Evolutionary conservation across 92 coral and sea anemone genomes (phyloP).

Genomic region (Umimayanthus kanabou): DNA sequence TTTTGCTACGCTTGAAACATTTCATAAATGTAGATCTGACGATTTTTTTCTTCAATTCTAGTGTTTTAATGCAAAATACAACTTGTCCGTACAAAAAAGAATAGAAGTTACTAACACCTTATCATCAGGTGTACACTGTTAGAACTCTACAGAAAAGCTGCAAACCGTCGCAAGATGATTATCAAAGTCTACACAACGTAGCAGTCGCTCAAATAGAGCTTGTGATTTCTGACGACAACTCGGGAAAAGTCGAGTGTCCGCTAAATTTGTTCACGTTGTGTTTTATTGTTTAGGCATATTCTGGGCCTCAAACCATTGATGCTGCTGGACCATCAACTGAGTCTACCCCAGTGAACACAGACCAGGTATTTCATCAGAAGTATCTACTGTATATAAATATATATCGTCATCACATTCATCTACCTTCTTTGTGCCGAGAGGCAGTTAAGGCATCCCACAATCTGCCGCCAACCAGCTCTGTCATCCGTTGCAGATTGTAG

Average conservation of each 20-base stretch:
- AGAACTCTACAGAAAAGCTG: not conserved
- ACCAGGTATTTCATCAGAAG: constrained; percentile 29
- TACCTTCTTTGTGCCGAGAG: not conserved
- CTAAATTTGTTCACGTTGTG: not conserved
- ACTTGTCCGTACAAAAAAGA: too few relatives aligned
- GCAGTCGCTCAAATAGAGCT: not conserved
- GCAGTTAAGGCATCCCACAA: not conserved
- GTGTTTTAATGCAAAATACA: too few relatives aligned
- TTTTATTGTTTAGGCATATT: constrained; percentile 53
- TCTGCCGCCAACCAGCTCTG: not conserved
- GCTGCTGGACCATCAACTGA: constrained; percentile 40
- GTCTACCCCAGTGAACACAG: constrained; percentile 17
- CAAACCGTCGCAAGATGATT: too few relatives aligned
- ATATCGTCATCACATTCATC: not conserved
- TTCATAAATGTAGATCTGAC: too few relatives aligned
- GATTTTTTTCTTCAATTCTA: too few relatives aligned
- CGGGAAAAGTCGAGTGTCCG: not conserved
- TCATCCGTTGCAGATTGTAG: not conserved
- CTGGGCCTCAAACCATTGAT: constrained; percentile 54
- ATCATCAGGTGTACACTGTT: not conserved
- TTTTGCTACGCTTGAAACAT: too few relatives aligned
- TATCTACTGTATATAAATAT: too few relatives aligned
- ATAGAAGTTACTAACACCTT: too few relatives aligned
- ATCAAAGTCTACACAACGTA: not conserved
- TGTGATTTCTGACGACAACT: not conserved